Base-by-base conservation (phyloP, 2,888 invertebrate species). In the Drosophila prolongata region DNA sequence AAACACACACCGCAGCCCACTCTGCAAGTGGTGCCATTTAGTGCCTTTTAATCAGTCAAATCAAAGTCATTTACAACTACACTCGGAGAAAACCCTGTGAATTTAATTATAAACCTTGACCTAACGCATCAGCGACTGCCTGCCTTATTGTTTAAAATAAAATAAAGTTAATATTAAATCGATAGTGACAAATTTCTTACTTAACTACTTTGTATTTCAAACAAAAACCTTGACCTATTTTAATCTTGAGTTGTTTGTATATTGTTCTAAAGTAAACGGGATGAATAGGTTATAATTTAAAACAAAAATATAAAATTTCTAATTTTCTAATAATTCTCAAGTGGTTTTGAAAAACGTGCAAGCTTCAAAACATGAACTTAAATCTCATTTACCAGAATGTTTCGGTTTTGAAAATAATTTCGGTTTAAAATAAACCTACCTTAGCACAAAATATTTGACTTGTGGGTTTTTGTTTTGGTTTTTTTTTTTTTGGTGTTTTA, bases 41-140 rank as follows among this genome's bases (percentile, higher is more conserved):
- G 55, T n/a, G 65, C 19, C 27, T 35, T 70, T 40, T 56, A 57
- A 70, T 57, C 71, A 70, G 70, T 55, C 65, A 34, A 69, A 56
- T 47, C 56, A 66, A 66, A 43, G 46, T 68, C 62, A 64, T 38
- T 16, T 68, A 34, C 68, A 52, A 53, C 34, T 67, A 52, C 64
- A 65, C 68, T 38, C 34, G 10, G 34, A 42, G 19, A 57, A 59
- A 59, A 14, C 19, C 16, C 30, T 11, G 6, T n/a, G n/a, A 13
- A 34, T 54, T 38, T 1, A 24, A 24, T 13, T 14, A 37, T 10
- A 27, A 27, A 54, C 38, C 56, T n/a, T 56, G 56, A 65, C 43
- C 65, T 44, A 62, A 16, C 16, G 24, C n/a, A 34, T 42, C 2
- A 9, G 3, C 19, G 16, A 38, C 37, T 10, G 16, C 6, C 34